These are phyloP conservation scores for Eublepharis macularius DNA, from an alignment of 2,113 vertebrate species.

Conservation along the genomic window DNA sequence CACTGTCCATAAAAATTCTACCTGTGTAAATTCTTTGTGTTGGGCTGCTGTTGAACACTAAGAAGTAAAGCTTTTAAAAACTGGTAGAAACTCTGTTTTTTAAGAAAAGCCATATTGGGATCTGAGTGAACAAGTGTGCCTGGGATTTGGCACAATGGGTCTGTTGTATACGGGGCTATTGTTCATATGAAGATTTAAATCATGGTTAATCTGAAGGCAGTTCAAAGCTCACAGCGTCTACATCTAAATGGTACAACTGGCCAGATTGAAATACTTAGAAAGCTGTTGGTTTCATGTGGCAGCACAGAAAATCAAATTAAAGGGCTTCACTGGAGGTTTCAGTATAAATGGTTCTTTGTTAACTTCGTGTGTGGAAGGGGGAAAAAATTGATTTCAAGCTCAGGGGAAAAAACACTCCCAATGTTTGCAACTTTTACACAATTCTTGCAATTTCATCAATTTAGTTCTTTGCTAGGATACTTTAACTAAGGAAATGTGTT, in stretches of 20 bases:
- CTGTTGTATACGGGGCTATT: neutral
- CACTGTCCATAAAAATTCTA: neutral
- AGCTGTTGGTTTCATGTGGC: neutral
- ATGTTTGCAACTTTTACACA: neutral
- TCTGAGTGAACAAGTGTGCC: neutral
- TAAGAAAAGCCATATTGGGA: neutral
- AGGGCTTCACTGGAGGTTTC: neutral
- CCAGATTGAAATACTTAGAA: neutral
- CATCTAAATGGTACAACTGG: neutral
- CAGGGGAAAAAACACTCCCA: neutral
- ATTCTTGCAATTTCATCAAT: neutral
- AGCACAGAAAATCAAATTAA: slow-evolving; percentile 7
- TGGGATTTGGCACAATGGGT: neutral
- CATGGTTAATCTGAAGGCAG: neutral
- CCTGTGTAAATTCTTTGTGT: neutral
- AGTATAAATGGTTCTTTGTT: neutral
- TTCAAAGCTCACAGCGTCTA: neutral
- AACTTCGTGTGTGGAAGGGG: neutral
- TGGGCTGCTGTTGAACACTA: neutral
- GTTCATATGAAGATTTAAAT: neutral
- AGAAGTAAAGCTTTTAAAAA: neutral
- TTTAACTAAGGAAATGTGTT: slow-evolving; percentile 5
- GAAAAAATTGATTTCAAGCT: neutral
- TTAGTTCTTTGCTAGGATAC: neutral
- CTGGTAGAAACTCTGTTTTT: neutral